Conservation (phyloP, 2,113 vertebrate genomes). For the Trematomus loennbergii region DNA sequence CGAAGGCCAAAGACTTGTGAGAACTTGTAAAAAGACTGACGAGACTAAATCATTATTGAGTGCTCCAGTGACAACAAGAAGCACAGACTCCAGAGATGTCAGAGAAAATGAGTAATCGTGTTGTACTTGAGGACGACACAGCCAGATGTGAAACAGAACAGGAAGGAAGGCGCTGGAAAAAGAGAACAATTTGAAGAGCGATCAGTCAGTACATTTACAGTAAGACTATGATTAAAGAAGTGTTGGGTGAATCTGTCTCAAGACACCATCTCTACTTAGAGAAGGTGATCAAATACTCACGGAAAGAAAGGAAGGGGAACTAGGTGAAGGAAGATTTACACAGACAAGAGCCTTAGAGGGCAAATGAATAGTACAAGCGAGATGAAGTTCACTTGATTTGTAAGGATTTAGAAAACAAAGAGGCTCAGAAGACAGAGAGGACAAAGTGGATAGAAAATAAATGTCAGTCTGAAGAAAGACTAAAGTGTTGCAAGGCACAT, state of each 20-base stretch:
- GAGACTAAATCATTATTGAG: constrained; percentile 10
- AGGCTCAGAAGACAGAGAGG: no score
- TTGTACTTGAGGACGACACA: constrained; percentile 30
- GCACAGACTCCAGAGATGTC: constrained; percentile 7
- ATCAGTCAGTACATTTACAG: constrained; percentile 6
- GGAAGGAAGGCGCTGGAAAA: constrained; percentile 42
- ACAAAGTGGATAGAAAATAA: neutral
- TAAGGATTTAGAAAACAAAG: neutral
- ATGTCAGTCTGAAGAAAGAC: neutral
- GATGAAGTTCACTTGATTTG: neutral
- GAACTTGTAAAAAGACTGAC: neutral
- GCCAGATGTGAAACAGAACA: constrained; percentile 60
- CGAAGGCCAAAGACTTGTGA: neutral
- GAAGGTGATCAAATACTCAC: neutral
- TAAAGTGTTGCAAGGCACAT: no score
- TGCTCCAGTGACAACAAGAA: neutral
- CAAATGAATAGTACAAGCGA: neutral
- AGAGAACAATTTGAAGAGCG: constrained; percentile 15
- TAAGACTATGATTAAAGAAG: constrained; percentile 29
- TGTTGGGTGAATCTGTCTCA: constrained; percentile 1
- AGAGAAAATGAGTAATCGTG: constrained; percentile 27
- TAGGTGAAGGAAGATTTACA: constrained; percentile 20
- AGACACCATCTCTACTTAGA: neutral
- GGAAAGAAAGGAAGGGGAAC: constrained; percentile 22
- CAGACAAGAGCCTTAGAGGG: neutral